A percentile compares a stretch with the other conserved stretches of the same genome.
These are phyloP conservation scores for Seira sanloemensis DNA, from an alignment of 2,888 invertebrate genomes.

Conservation along the genomic window DNA sequence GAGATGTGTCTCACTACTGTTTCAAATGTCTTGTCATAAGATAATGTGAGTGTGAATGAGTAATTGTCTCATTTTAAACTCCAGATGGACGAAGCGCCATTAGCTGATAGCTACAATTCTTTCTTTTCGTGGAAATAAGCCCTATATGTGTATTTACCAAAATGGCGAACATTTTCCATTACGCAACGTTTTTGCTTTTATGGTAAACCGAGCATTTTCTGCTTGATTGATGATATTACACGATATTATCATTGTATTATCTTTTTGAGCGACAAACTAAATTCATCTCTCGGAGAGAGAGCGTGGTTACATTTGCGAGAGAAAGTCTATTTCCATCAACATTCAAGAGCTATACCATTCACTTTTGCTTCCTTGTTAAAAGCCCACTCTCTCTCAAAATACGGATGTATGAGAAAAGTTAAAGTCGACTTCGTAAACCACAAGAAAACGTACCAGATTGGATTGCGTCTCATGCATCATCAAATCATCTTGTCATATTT, in stretches of 20 bases:
- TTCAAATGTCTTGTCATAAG: background rate
- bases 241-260: slow-evolving; percentile 10
- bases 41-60: slow-evolving; percentile 5
- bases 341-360: no score
- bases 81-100: background rate
- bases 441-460: background rate
- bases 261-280: background rate
- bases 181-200: background rate
- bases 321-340: background rate
- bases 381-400: background rate
- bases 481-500: slow-evolving; percentile 31
- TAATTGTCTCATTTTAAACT: background rate
- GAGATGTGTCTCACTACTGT: background rate
- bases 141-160: no score
- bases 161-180: background rate
- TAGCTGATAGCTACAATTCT: background rate
- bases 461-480: slow-evolving; percentile 6
- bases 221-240: slow-evolving; percentile 12
- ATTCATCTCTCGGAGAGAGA: background rate
- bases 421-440: background rate
- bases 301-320: background rate
- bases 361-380: background rate
- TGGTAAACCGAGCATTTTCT: background rate
- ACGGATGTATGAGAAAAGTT: background rate
- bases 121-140: background rate